Evolutionary conservation across 2,888 invertebrate genomes (phyloP), one percentile per base, ranked within the genome.

Genomic region (Chironomus riparius): DNA sequence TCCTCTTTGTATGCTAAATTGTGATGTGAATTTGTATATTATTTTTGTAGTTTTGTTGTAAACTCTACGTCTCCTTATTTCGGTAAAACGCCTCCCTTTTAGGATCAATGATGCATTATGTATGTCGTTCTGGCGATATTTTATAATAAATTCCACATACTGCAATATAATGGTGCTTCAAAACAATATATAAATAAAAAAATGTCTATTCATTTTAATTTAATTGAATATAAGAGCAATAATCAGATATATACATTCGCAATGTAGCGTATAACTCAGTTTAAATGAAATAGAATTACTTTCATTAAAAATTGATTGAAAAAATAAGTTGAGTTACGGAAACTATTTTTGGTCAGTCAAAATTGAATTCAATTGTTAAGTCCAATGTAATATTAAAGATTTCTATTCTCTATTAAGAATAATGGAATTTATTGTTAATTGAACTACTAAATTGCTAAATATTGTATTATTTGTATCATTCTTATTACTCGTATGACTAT

Each of bases 61-160:
- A 12, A 2, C 38, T 15, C 38, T 38, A 15, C 10, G 5, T 28
- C 4, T 28, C 22, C 13, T 13, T 21, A 21, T 65, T 18, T 18
- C 65, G 10, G 3, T n/a, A 47, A 22, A 74, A 68, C 74, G 65
- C 74, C 65, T 74, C 68, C 68, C 56, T 70, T 72, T 72, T 62
- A n/a, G 56, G 18, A 65, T 65, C 65, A 65, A 65, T 65, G 65
- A 62, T 24, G 24, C 65, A 65, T 65, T 65, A 65, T 65, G 65
- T 24, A 4, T 56, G 18, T 18, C 18, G 18, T 56, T 56, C 56
- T 56, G n/a, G 56, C 56, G 18, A 7, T 56, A 18, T 38, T 10
- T 15, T 18, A 18, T 15, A 18, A 50, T 15, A 50, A 18, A 56
- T 18, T 56, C 56, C 56, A 56, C 56, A 56, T 56, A 56, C 18